phyloP scores from a whole-genome alignment of 2,888 invertebrate genomes.

The Shargacucullia verbasci region DNA sequence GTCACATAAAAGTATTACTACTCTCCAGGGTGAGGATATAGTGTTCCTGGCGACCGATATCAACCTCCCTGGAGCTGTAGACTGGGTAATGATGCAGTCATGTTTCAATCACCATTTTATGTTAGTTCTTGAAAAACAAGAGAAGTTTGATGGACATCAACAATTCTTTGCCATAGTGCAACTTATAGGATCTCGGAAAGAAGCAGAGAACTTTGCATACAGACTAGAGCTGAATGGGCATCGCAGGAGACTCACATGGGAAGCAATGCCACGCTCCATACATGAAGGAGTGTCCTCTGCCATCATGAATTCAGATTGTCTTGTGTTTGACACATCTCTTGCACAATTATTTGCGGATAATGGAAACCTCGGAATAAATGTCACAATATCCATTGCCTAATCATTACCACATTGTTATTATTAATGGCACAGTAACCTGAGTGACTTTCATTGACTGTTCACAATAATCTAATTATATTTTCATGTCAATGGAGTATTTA shows the following conservation, averaged over 20 bases:
- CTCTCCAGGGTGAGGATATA: constrained; percentile 99
- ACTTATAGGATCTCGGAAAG: constrained; percentile 99
- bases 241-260: constrained; percentile 98
- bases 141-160: constrained; percentile 98
- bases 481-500: constrained; percentile 61
- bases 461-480: constrained; percentile 66
- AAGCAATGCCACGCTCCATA: constrained; percentile 99
- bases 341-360: constrained; percentile 99
- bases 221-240: constrained; percentile 99
- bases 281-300: constrained; percentile 99
- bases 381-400: constrained; percentile 98
- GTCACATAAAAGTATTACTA: constrained; percentile 99
- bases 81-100: constrained; percentile 99
- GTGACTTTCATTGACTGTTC: constrained; percentile 64
- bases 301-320: constrained; percentile 99
- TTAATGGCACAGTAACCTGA: constrained; percentile 45
- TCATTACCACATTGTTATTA: constrained; percentile 62
- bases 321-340: constrained; percentile 99
- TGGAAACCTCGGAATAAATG: constrained; percentile 99
- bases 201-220: constrained; percentile 99
- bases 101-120: constrained; percentile 99
- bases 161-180: constrained; percentile 99
- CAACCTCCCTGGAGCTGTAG: constrained; percentile 99
- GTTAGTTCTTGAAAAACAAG: constrained; percentile 99
- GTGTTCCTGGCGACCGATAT: constrained; percentile 99